Conservation (phyloP, 2,113 vertebrate genomes). For the Columba janthina region DNA sequence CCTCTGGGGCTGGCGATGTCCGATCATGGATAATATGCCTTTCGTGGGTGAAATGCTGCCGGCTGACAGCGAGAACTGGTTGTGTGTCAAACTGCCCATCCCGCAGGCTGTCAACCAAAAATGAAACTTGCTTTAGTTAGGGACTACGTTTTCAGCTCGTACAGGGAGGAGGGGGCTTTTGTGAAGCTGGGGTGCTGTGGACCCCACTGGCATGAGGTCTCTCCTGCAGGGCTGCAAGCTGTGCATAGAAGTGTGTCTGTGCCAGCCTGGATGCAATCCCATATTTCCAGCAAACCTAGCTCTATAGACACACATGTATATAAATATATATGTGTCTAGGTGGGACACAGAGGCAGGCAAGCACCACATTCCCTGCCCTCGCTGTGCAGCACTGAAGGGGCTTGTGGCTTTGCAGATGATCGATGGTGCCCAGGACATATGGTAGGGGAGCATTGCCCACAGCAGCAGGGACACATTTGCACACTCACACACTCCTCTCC, state of each 20-base stretch:
- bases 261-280: background rate
- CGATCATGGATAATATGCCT: background rate
- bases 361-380: rapidly evolving
- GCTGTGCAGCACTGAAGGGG: background rate
- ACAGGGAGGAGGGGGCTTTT: background rate
- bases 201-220: background rate
- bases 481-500: background rate
- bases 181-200: background rate
- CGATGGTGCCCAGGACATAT: rapidly evolving
- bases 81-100: background rate
- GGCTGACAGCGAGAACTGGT: background rate
- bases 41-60: background rate
- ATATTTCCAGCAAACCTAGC: background rate
- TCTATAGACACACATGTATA: background rate
- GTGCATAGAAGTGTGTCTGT: background rate
- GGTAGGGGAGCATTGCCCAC: background rate
- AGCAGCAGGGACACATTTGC: background rate
- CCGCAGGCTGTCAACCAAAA: background rate
- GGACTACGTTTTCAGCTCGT: background rate
- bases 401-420: background rate
- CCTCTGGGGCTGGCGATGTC: background rate
- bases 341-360: background rate
- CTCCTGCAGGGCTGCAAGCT: background rate
- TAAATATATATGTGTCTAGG: background rate
- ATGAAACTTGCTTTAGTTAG: background rate